These are phyloP conservation scores for Microctenopoma steveboyesi DNA, from an alignment of 2,797 vertebrate species.

Conservation along the genomic window DNA sequence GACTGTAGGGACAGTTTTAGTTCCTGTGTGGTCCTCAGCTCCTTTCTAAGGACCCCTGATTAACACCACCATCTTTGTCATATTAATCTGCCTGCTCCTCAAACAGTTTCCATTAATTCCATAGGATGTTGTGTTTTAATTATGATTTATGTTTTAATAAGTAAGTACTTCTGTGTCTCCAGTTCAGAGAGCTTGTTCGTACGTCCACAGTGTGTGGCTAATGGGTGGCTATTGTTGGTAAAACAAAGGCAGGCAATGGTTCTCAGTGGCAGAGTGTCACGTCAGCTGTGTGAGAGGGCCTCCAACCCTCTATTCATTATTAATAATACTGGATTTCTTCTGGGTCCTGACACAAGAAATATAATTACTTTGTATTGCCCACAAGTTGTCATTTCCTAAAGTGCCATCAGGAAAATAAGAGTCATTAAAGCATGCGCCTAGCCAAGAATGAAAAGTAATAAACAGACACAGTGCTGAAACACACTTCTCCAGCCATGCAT, in stretches of 20 bases:
- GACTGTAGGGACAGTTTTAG: constrained; percentile 45
- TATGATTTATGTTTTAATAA: constrained; percentile 32
- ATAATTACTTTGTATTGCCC: constrained; percentile 79
- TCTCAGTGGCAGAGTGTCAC: constrained; percentile 49
- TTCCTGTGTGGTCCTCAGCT: constrained; percentile 32
- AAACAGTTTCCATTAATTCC: constrained; percentile 12
- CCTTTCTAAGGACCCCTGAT: constrained; percentile 25
- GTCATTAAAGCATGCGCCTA: constrained; percentile 69
- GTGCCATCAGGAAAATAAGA: constrained; percentile 80
- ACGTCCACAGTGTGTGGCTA: constrained; percentile 19
- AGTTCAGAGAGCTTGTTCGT: constrained; percentile 15
- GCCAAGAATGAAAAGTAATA: constrained; percentile 69
- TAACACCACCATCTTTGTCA: constrained; percentile 37
- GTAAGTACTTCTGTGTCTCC: constrained; percentile 13
- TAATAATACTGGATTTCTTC: constrained; percentile 76
- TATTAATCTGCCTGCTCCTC: constrained; percentile 17
- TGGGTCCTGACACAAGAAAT: constrained; percentile 71
- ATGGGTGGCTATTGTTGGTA: constrained; percentile 47
- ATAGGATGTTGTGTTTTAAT: constrained; percentile 39
- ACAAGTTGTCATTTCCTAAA: constrained; percentile 80
- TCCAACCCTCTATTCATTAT: constrained; percentile 74
- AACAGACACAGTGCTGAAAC: constrained; percentile 27
- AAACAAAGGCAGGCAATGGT: constrained; percentile 55
- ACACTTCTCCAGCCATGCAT: constrained; percentile 17
- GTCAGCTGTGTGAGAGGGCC: constrained; percentile 52